phyloP scores from a whole-genome alignment of 2,113 vertebrate genomes.

The Vidua chalybeata region DNA sequence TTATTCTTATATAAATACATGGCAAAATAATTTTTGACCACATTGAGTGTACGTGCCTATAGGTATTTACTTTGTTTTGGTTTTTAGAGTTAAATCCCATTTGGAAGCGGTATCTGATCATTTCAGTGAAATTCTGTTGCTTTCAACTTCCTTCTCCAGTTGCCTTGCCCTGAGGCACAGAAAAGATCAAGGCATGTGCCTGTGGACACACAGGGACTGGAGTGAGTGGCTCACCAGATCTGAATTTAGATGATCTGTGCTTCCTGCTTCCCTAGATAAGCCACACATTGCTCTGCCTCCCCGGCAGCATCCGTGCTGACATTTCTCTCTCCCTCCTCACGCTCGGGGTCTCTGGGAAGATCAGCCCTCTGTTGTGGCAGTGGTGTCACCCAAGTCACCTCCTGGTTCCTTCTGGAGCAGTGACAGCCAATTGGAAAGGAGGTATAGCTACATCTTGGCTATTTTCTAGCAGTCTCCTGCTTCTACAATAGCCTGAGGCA shows the following conservation, averaged over 20 bases:
- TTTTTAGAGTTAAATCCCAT: background rate
- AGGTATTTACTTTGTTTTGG: background rate
- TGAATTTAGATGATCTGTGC: background rate
- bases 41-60: rapidly evolving
- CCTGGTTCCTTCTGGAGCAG: background rate
- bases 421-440: background rate
- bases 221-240: background rate
- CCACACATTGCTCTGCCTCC: background rate
- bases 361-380: background rate
- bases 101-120: background rate
- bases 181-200: constrained; percentile 26
- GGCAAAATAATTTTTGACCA: background rate
- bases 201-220: constrained; percentile 2
- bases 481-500: background rate
- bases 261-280: background rate
- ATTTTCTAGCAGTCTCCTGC: background rate
- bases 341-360: background rate
- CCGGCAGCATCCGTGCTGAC: background rate
- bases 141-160: background rate
- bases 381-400: constrained; percentile 19
- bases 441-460: background rate
- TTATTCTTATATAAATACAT: rapidly evolving
- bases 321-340: background rate
- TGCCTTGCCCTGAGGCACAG: constrained; percentile 23
- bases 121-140: background rate